These are phyloP conservation scores for Sebastes iracundus DNA, from an alignment of 2,797 vertebrate genomes.

Conservation along the genomic window DNA sequence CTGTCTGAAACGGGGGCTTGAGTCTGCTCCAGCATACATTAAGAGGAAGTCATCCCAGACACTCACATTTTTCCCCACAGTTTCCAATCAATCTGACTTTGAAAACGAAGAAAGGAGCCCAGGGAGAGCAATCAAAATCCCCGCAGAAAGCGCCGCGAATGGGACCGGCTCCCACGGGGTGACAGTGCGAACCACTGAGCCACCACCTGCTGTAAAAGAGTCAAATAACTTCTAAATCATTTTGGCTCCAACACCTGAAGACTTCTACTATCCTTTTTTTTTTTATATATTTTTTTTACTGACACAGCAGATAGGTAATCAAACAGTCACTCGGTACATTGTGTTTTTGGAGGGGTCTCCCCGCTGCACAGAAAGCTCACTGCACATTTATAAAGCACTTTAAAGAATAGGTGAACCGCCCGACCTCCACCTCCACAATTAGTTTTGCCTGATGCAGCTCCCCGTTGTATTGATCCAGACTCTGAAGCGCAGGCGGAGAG, in stretches of 20 bases:
- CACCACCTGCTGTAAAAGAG: constrained; percentile 38
- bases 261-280: constrained; percentile 5
- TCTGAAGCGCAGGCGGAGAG: constrained; percentile 23
- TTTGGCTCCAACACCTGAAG: constrained; percentile 23
- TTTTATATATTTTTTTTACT: not conserved
- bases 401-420: constrained; percentile 62
- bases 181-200: constrained; percentile 15
- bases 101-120: constrained; percentile 35
- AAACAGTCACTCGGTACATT: constrained; percentile 9
- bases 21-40: constrained; percentile 48
- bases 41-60: constrained; percentile 24
- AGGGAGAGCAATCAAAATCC: constrained; percentile 56
- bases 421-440: constrained; percentile 70
- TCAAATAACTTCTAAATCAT: constrained; percentile 46
- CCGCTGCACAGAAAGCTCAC: constrained; percentile 5
- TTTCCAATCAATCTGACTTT: constrained; percentile 59
- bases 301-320: constrained; percentile 46
- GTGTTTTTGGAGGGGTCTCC: constrained; percentile 30
- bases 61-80: constrained; percentile 26
- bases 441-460: constrained; percentile 74
- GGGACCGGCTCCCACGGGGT: not conserved
- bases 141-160: constrained; percentile 19
- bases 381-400: constrained; percentile 59
- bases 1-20: constrained; percentile 28
- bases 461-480: constrained; percentile 65